phyloP scores from a whole-genome alignment of 2,888 invertebrate genomes.

The Epirrita christyi region DNA sequence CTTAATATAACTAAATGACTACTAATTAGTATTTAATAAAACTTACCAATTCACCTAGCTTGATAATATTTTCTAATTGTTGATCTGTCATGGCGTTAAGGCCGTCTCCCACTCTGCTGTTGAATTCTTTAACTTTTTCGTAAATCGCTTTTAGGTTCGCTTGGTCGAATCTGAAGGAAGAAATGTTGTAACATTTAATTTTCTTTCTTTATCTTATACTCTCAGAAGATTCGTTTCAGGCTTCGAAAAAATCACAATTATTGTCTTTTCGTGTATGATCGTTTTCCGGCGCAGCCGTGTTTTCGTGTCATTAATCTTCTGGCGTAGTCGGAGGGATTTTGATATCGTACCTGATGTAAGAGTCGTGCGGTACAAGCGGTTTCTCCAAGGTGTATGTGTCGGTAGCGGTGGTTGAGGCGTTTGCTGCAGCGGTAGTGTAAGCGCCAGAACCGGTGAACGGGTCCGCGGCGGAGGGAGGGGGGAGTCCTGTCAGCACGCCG shows the following conservation, averaged over 20 bases:
- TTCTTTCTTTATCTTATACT: too few relatives aligned
- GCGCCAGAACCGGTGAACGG: conserved; percentile 89
- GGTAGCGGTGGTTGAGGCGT: conserved; percentile 48
- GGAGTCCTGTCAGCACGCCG: conserved; percentile 36
- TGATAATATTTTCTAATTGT: conserved; percentile 86
- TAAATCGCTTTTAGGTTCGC: conserved; percentile 90
- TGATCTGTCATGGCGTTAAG: conserved; percentile 79
- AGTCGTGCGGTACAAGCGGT: conserved; percentile 71
- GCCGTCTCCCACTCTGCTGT: conserved; percentile 84
- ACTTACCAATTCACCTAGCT: conserved; percentile 84
- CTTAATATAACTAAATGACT: too few relatives aligned
- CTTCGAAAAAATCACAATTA: too few relatives aligned
- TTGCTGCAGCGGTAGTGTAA: conserved; percentile 84
- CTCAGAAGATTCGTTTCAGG: too few relatives aligned
- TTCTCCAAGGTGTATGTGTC: conserved; percentile 43
- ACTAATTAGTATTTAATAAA: conserved; percentile 24
- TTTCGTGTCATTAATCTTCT: too few relatives aligned
- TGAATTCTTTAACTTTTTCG: conserved; percentile 90
- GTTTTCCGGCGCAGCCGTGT: too few relatives aligned
- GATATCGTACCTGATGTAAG: conserved; percentile 64
- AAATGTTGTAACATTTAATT: conserved; percentile 36
- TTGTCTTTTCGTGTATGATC: too few relatives aligned
- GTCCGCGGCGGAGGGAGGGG: conserved; percentile 73
- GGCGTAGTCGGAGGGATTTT: too few relatives aligned
- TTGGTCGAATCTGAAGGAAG: conserved; percentile 88